Base-by-base conservation (phyloP, 2,113 vertebrate species). In the Beaufortia kweichowensis region DNA sequence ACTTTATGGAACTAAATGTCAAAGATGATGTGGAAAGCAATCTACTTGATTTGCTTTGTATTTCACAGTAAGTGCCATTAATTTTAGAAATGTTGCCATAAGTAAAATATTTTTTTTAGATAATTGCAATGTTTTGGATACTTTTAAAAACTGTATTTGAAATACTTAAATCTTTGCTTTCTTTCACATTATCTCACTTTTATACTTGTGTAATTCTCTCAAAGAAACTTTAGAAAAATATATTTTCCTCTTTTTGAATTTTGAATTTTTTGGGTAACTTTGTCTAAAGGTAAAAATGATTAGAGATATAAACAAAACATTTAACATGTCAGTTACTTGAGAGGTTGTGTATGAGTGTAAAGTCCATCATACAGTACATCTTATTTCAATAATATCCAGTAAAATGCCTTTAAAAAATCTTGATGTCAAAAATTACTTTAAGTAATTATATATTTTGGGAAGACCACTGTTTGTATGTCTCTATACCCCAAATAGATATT, bases 381-480 rank as follows among this genome's bases (percentile, higher is more conserved):
- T 68, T 50, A 19, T 50, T 69, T 33, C 6, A 53, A 6, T 9
- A 35, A 1, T 48, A 43, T 46, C 57, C 29, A 23, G 28, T 67
- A 21, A 62, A 61, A 14, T 65, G 48, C 11, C 29, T 70, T 68
- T 10, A 28, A 70, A 17, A 29, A 39, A 39, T 39, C 35, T 31
- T 29, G 55, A 21, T 26, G 62, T 48, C 46, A 56, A 14, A 63
- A 55, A 50, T 61, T 10, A 67, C 41, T 57, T 65, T 21, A 23
- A 59, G 50, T 59, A n/a, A 39, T 19, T 9, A 39, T 31, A 68
- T 70, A 15, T 80, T 63, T 80, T 82, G 61, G 74, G 63, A 77
- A 74, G 29, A 77, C 78, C 68, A 80, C 81, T 83, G 77, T 76
- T 76, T 66, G 21, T 71, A 62, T 62, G 19, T 21, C 67, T 60